phyloP scores from a whole-genome alignment of 1,140 invertebrate species.

The Camponotus vicinus region DNA sequence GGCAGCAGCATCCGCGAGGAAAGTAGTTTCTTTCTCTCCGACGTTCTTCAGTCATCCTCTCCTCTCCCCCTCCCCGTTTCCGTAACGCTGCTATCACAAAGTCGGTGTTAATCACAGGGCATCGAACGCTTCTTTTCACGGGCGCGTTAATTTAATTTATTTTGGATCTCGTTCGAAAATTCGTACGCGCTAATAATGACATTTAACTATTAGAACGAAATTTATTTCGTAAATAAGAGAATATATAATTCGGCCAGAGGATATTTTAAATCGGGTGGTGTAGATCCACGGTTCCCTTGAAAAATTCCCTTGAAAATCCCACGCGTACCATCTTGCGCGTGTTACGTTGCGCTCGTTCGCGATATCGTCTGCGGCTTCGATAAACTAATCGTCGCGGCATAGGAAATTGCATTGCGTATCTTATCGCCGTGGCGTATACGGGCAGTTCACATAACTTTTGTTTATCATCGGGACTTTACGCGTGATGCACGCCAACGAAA shows the following conservation, averaged over 20 bases:
- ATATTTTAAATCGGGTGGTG: neutral
- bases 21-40: conserved; percentile 49
- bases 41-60: neutral
- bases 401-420: conserved; percentile 71
- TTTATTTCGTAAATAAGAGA: neutral
- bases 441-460: conserved; percentile 68
- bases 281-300: neutral
- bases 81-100: neutral
- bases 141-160: neutral
- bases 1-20: conserved; percentile 43
- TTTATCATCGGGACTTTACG: conserved; percentile 59
- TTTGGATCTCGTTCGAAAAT: neutral
- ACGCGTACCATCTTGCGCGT: neutral
- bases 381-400: conserved; percentile 68
- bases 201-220: neutral
- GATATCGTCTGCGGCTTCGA: conserved; percentile 57
- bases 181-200: neutral
- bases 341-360: neutral
- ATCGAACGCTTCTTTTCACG: conserved; percentile 13
- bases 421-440: conserved; percentile 65
- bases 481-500: conserved; percentile 51
- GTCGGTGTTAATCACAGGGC: conserved; percentile 3
- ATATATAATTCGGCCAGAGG: neutral
- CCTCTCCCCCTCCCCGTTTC: neutral
- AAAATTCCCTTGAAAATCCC: conserved; percentile 15